Evolutionary conservation across 2,888 invertebrate genomes (phyloP).

Genomic region (Mamestra brassicae): DNA sequence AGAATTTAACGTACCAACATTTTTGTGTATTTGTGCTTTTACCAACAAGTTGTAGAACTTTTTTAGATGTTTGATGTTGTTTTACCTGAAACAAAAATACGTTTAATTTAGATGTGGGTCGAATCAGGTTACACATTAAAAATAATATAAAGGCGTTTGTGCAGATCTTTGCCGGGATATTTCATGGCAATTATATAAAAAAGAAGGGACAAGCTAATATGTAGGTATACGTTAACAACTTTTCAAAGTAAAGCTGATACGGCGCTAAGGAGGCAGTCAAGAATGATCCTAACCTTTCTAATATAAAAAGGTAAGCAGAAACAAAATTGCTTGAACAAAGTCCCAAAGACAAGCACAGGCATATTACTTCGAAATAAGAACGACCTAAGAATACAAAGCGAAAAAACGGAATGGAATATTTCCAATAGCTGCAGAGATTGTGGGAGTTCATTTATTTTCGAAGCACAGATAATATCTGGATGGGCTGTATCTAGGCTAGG

Average conservation of each 20-base stretch:
- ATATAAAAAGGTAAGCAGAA: neutral
- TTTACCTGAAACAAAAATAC: slow-evolving; percentile 62
- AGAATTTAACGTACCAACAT: slow-evolving; percentile 16
- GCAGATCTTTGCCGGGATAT: neutral
- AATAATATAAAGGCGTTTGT: neutral
- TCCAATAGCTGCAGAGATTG: slow-evolving; percentile 38
- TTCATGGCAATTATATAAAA: neutral
- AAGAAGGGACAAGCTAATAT: neutral
- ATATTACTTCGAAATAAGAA: slow-evolving; percentile 25
- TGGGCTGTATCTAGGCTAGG: slow-evolving; percentile 50
- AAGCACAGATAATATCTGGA: slow-evolving; percentile 52
- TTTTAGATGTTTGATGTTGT: neutral
- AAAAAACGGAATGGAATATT: slow-evolving; percentile 42
- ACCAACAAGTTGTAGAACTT: slow-evolving; percentile 16
- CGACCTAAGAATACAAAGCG: slow-evolving; percentile 31
- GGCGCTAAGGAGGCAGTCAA: neutral
- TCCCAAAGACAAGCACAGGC: slow-evolving; percentile 3
- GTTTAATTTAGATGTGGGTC: slow-evolving; percentile 14
- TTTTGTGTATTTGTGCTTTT: slow-evolving; percentile 9
- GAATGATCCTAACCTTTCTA: neutral
- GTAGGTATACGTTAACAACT: neutral
- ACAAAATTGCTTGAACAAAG: slow-evolving; percentile 16
- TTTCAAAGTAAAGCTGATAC: neutral
- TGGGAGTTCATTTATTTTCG: slow-evolving; percentile 55
- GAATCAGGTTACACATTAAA: neutral